A percentile compares a stretch with the other conserved stretches of the same genome.
Evolutionary conservation across 2,888 invertebrate species (phyloP).

Genomic region (Theodoxus fluviatilis): DNA sequence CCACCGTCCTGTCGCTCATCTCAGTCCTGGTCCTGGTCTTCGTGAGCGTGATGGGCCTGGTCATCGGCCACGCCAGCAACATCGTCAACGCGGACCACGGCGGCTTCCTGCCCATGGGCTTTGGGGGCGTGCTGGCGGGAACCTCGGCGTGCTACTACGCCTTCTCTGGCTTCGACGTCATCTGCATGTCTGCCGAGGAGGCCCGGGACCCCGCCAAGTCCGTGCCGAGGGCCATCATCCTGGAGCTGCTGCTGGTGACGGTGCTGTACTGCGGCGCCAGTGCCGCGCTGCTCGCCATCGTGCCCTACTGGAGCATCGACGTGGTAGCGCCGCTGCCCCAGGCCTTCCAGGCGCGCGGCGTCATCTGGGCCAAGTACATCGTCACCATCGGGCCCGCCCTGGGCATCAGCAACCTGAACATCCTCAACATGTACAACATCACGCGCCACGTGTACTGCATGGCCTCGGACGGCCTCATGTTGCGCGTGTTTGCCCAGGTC

Average conservation of each 20-base stretch:
- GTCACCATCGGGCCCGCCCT: slow-evolving; percentile 55
- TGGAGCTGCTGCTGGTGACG: slow-evolving; percentile 47
- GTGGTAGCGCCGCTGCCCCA: slow-evolving; percentile 54
- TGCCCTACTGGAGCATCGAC: slow-evolving; percentile 52
- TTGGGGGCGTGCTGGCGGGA: slow-evolving; percentile 61
- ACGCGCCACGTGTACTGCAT: slow-evolving; percentile 88
- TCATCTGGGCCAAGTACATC: slow-evolving; percentile 52
- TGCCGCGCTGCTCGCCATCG: slow-evolving; percentile 48
- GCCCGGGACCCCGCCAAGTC: slow-evolving; percentile 60
- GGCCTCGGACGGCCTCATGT: slow-evolving; percentile 86
- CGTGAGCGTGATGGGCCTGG: slow-evolving; percentile 74
- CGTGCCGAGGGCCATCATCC: slow-evolving; percentile 62
- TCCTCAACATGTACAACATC: slow-evolving; percentile 84
- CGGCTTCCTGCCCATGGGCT: slow-evolving; percentile 57
- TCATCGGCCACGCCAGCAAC: slow-evolving; percentile 80
- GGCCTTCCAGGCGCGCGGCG: slow-evolving; percentile 49
- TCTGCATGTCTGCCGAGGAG: slow-evolving; percentile 66
- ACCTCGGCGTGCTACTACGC: slow-evolving; percentile 66
- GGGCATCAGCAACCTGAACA: slow-evolving; percentile 52
- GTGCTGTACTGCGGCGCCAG: slow-evolving; percentile 50
- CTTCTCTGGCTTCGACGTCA: slow-evolving; percentile 65
- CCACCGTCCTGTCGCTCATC: slow-evolving; percentile 59
- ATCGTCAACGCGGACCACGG: slow-evolving; percentile 72
- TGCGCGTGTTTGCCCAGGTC: slow-evolving; percentile 74
- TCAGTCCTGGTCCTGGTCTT: slow-evolving; percentile 62